phyloP scores from a whole-genome alignment of 1,140 invertebrate genomes.

The Lucilia sericata region DNA sequence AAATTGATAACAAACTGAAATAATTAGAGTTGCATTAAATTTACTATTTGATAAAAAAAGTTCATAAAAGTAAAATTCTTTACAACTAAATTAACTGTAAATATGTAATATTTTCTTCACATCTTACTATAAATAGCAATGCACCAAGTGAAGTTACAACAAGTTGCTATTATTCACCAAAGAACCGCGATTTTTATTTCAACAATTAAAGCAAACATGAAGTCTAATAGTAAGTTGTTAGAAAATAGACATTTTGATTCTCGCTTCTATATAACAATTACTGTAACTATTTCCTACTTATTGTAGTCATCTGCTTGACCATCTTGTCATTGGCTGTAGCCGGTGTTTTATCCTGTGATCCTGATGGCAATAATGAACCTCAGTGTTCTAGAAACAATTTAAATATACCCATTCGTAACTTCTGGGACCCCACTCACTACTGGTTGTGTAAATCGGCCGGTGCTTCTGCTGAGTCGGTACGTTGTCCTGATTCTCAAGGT shows the following conservation, averaged over 20 bases:
- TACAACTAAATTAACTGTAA: too few relatives aligned
- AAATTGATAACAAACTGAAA: too few relatives aligned
- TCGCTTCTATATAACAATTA: neutral
- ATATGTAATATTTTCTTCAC: too few relatives aligned
- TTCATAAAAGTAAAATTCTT: too few relatives aligned
- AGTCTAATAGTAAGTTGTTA: neutral
- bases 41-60: too few relatives aligned
- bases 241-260: too few relatives aligned
- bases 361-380: conserved; percentile 22
- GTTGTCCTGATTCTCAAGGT: neutral
- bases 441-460: neutral
- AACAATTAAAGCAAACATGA: too few relatives aligned
- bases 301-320: neutral
- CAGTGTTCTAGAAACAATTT: neutral
- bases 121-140: too few relatives aligned
- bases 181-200: too few relatives aligned
- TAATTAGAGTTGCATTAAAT: too few relatives aligned
- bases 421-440: conserved; percentile 28
- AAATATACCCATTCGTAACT: conserved; percentile 26
- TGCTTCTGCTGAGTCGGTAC: neutral
- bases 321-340: neutral
- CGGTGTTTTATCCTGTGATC: conserved; percentile 14
- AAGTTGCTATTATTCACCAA: neutral
- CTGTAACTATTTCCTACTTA: neutral
- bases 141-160: too few relatives aligned